These are phyloP conservation scores for Myathropa florea DNA, from an alignment of 2,888 invertebrate species.

Conservation along the genomic window DNA sequence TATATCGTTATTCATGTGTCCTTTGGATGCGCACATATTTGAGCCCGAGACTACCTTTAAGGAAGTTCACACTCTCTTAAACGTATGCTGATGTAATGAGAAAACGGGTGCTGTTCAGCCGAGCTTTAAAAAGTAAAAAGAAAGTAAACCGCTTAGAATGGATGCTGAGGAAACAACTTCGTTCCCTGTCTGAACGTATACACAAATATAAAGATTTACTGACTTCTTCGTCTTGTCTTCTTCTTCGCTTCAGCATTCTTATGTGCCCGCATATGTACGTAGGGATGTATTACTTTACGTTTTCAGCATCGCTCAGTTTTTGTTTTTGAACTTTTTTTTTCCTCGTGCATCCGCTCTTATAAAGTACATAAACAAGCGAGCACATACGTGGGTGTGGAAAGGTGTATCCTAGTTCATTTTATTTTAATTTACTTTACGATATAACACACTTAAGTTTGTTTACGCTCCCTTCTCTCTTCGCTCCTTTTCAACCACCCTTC, in stretches of 20 bases:
- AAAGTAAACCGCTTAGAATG: neutral
- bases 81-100: constrained; percentile 49
- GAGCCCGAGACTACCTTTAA: constrained; percentile 24
- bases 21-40: constrained; percentile 11
- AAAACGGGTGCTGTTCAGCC: constrained; percentile 43
- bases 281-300: constrained; percentile 14
- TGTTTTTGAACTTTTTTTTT: constrained; percentile 16
- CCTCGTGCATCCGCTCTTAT: neutral
- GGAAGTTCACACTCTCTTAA: constrained; percentile 47
- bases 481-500: neutral
- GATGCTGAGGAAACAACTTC: constrained; percentile 10
- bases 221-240: constrained; percentile 42
- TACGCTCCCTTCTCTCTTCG: constrained; percentile 2
- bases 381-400: constrained; percentile 26
- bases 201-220: constrained; percentile 63
- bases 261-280: neutral
- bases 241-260: neutral
- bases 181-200: constrained; percentile 54
- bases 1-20: constrained; percentile 21
- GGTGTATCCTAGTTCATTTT: constrained; percentile 68
- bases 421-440: constrained; percentile 71
- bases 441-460: constrained; percentile 70
- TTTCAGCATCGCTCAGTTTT: constrained; percentile 58
- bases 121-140: neutral
- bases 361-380: neutral